phyloP scores from a whole-genome alignment of 1,140 invertebrate species.

The Drosophila ohnishii region DNA sequence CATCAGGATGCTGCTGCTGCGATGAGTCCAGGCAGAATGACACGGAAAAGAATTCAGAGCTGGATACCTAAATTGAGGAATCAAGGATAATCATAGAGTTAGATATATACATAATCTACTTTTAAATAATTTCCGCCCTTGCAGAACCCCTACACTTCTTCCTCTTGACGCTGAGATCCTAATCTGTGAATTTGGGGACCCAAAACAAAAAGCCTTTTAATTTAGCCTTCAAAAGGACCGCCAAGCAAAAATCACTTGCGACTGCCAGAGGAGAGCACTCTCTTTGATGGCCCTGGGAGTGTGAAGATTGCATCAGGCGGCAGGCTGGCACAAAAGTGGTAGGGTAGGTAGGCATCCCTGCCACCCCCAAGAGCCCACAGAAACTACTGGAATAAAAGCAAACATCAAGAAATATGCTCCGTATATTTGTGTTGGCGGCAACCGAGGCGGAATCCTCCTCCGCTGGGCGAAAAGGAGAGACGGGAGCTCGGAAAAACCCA shows the following conservation, averaged over 20 bases:
- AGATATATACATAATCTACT: neutral
- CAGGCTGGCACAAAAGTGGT: neutral
- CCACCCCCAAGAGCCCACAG: slow-evolving; percentile 10
- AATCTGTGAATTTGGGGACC: slow-evolving; percentile 30
- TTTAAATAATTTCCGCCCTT: neutral
- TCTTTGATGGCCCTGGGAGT: slow-evolving; percentile 31
- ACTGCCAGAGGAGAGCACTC: slow-evolving; percentile 24
- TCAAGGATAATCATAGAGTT: neutral
- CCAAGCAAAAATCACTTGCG: slow-evolving; percentile 25
- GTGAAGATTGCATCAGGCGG: slow-evolving; percentile 39
- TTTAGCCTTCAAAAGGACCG: slow-evolving; percentile 21
- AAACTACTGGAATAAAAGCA: slow-evolving; percentile 50
- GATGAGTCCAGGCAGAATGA: slow-evolving; percentile 86
- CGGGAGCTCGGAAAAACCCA: slow-evolving; percentile 21
- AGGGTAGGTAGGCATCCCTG: neutral
- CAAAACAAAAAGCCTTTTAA: slow-evolving; percentile 15
- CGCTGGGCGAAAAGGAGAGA: slow-evolving; percentile 17
- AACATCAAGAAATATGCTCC: slow-evolving; percentile 48
- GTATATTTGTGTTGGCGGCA: slow-evolving; percentile 45
- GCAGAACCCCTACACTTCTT: neutral
- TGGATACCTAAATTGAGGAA: slow-evolving; percentile 85
- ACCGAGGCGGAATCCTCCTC: slow-evolving; percentile 29
- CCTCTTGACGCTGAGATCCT: neutral
- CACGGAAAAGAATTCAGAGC: slow-evolving; percentile 90
- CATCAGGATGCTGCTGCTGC: slow-evolving; percentile 74